A percentile compares a stretch with the other conserved stretches of the same genome.
Evolutionary conservation across 2,888 invertebrate species (phyloP).

Genomic region (Mystacides longicornis): DNA sequence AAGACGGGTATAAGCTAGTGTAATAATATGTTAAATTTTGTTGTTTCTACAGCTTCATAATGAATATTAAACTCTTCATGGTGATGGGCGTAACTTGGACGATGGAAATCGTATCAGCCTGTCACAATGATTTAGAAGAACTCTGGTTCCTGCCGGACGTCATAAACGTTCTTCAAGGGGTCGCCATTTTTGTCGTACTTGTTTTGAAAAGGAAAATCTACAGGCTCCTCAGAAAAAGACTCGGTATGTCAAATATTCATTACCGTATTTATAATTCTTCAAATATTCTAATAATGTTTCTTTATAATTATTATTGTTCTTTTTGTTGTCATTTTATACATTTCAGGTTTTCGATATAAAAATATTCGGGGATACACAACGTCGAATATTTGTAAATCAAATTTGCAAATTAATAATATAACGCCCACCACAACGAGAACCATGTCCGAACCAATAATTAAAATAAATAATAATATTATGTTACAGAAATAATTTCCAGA

Average conservation of each 20-base stretch:
- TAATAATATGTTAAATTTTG: no score
- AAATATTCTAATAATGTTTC: neutral
- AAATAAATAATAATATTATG: neutral
- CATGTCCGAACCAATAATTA: neutral
- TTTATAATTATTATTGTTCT: neutral
- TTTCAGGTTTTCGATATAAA: neutral
- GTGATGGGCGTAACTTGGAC: constrained; percentile 76
- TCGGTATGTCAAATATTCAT: no score
- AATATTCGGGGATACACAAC: neutral
- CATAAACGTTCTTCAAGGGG: constrained; percentile 63
- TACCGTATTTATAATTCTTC: no score
- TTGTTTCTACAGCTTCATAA: constrained; percentile 50
- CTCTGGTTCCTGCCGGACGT: constrained; percentile 54
- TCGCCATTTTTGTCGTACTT: constrained; percentile 65
- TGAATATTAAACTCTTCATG: constrained; percentile 67
- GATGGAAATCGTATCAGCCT: constrained; percentile 56
- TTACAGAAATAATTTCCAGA: neutral
- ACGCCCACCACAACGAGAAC: neutral
- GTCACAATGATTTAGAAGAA: constrained; percentile 44
- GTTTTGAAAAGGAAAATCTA: constrained; percentile 62
- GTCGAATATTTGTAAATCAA: neutral
- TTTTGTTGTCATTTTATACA: neutral
- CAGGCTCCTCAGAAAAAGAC: constrained; percentile 48
- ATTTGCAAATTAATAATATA: neutral
- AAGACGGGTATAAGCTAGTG: no score